Conservation (phyloP, 2,888 invertebrate species). For the Drosophila mimetica region DNA sequence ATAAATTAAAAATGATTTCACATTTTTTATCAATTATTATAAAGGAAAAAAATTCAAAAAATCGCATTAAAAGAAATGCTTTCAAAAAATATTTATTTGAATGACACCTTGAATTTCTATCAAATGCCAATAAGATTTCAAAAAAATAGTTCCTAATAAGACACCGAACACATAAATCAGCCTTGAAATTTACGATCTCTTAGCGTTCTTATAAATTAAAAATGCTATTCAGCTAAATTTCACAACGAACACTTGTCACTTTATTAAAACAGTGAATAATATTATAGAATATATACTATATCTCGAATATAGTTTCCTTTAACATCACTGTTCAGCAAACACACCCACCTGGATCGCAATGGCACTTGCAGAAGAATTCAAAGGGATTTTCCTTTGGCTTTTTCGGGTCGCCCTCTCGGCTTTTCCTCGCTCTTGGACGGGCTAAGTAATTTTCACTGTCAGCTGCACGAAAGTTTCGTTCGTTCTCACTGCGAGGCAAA, state of each 20-base stretch:
- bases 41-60: too few species aligned
- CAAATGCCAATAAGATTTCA: background rate
- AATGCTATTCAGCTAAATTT: constrained; percentile 4
- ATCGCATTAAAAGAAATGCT: too few species aligned
- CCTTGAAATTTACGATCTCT: constrained; percentile 5
- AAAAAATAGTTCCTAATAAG: background rate
- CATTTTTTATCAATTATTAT: too few species aligned
- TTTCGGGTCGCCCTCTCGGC: constrained; percentile 11
- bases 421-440: constrained; percentile 12
- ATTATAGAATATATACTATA: background rate
- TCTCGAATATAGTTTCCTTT: constrained; percentile 9
- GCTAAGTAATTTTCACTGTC: constrained; percentile 30
- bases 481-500: constrained; percentile 39
- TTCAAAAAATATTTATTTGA: background rate
- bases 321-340: background rate
- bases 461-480: constrained; percentile 23
- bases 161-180: constrained; percentile 18
- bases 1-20: too few species aligned
- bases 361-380: constrained; percentile 84
- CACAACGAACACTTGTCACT: constrained; percentile 4
- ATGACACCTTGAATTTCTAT: background rate
- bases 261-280: background rate
- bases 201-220: constrained; percentile 20
- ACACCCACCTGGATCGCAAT: constrained; percentile 83
- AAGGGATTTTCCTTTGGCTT: constrained; percentile 49